These are phyloP conservation scores for Tetropium fuscum DNA, from an alignment of 2,888 invertebrate genomes.

Conservation along the genomic window DNA sequence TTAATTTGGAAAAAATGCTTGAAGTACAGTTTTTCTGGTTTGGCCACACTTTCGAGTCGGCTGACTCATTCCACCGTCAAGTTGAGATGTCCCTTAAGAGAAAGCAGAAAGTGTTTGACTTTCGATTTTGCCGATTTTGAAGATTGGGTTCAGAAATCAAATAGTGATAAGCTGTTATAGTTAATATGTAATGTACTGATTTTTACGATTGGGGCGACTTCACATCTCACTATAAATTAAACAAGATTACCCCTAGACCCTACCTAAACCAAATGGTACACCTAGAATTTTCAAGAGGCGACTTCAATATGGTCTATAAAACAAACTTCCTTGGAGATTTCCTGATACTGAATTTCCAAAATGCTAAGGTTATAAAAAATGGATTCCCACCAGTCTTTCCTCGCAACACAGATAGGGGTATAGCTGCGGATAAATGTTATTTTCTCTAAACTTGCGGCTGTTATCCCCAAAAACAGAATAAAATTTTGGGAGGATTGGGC, in stretches of 20 bases:
- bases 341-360: neutral
- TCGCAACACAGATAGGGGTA: neutral
- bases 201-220: neutral
- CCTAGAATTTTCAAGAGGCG: neutral
- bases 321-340: neutral
- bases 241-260: neutral
- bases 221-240: neutral
- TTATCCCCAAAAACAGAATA: neutral
- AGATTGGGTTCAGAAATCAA: too few relatives aligned
- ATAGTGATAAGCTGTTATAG: neutral
- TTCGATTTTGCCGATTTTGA: too few relatives aligned
- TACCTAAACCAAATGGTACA: neutral
- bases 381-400: neutral
- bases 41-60: neutral
- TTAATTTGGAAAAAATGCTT: neutral
- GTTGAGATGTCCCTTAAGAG: too few relatives aligned
- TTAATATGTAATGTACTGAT: neutral
- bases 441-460: neutral
- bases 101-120: too few relatives aligned
- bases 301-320: neutral
- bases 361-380: neutral
- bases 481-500: neutral
- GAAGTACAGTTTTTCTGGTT: neutral
- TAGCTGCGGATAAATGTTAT: neutral
- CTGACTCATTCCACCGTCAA: too few relatives aligned